Conservation (phyloP, 2,113 vertebrate genomes). For the Daboia siamensis region DNA sequence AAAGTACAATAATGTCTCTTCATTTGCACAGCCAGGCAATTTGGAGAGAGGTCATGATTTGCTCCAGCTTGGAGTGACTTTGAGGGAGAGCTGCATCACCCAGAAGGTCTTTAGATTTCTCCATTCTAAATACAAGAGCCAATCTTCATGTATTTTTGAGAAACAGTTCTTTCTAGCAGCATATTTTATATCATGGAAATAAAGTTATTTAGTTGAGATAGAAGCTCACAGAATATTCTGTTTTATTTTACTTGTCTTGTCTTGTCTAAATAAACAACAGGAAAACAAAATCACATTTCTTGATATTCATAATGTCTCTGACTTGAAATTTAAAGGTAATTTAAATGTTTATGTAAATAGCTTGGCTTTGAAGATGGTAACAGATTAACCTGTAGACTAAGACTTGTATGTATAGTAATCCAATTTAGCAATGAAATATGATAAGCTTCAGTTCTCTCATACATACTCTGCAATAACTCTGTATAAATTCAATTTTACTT, state of each 20-base stretch:
- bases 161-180: slow-evolving; percentile 2
- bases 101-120: slow-evolving; percentile 7
- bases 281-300: background rate
- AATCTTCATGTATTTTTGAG: background rate
- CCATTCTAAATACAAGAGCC: slow-evolving; percentile 22
- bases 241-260: slow-evolving; percentile 8
- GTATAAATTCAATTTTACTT: background rate
- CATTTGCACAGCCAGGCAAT: slow-evolving; percentile 25
- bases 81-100: slow-evolving; percentile 22
- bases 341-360: background rate
- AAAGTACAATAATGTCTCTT: slow-evolving; percentile 18
- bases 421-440: background rate
- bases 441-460: background rate
- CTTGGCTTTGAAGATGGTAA: background rate
- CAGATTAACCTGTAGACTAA: slow-evolving; percentile 3
- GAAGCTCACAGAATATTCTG: background rate
- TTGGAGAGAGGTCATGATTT: slow-evolving; percentile 21
- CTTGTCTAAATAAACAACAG: slow-evolving; percentile 10
- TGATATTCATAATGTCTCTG: background rate
- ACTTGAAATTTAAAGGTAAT: background rate
- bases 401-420: background rate
- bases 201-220: slow-evolving; percentile 6
- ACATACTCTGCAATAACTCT: background rate
- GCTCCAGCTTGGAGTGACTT: slow-evolving; percentile 4
- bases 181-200: background rate